phyloP scores from a whole-genome alignment of 37 sponge, comb jelly and placozoan genomes.

The Aphrocallistes beatrix region DNA sequence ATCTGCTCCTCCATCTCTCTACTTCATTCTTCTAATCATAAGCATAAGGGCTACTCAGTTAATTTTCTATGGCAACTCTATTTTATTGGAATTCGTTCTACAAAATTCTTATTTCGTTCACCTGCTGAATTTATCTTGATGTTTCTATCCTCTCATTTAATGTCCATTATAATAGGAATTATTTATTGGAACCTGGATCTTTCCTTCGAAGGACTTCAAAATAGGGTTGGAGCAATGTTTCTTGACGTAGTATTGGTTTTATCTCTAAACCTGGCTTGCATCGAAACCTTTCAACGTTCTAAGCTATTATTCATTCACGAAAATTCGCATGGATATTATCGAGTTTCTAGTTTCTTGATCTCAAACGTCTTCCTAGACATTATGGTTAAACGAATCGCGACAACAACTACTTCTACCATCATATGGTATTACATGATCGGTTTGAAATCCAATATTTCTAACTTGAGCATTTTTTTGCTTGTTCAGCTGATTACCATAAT shows the following conservation, averaged over 20 bases:
- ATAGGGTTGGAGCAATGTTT: slow-evolving; percentile 6
- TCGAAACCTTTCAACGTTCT: background rate
- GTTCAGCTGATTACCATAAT: background rate
- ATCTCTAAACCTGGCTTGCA: background rate
- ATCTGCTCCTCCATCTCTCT: no score
- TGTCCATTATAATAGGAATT: slow-evolving; percentile 30
- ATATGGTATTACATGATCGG: slow-evolving; percentile 69
- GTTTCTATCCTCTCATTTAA: background rate
- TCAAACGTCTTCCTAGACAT: slow-evolving; percentile 52
- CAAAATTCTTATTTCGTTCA: background rate
- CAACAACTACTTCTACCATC: slow-evolving; percentile 28
- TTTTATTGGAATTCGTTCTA: background rate
- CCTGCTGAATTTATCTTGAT: background rate
- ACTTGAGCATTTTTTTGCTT: background rate
- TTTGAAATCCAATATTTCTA: background rate
- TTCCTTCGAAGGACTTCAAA: slow-evolving; percentile 1
- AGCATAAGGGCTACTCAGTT: background rate
- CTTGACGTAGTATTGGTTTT: background rate
- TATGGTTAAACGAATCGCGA: slow-evolving; percentile 42
- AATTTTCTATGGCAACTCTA: background rate
- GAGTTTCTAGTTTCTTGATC: slow-evolving; percentile 66
- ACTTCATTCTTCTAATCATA: background rate
- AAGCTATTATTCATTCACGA: slow-evolving; percentile 35
- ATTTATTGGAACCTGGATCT: slow-evolving; percentile 38
- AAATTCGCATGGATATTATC: slow-evolving; percentile 57